Evolutionary conservation across 2,113 vertebrate species (phyloP).

Genomic region (Plestiodon gilberti): DNA sequence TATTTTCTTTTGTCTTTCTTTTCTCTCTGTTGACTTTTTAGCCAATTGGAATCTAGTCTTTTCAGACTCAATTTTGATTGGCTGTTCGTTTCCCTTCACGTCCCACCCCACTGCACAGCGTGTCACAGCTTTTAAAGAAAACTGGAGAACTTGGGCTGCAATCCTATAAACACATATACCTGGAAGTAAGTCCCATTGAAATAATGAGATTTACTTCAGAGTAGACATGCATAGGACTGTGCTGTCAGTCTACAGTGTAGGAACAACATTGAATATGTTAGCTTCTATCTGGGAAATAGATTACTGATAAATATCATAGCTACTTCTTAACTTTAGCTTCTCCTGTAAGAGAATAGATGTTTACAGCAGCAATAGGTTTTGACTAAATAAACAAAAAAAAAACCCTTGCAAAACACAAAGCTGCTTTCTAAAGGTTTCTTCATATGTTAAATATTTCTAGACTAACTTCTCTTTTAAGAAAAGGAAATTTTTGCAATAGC

Average conservation of each 20-base stretch:
- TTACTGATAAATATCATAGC: not conserved
- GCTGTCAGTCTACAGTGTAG: too few relatives aligned
- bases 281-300: not conserved
- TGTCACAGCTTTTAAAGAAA: not conserved
- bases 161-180: too few relatives aligned
- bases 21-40: too few relatives aligned
- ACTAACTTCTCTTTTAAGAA: not conserved
- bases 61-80: too few relatives aligned
- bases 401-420: not conserved
- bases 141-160: too few relatives aligned
- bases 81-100: too few relatives aligned
- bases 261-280: not conserved
- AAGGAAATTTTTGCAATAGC: not conserved
- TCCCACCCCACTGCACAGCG: too few relatives aligned
- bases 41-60: too few relatives aligned
- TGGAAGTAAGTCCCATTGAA: too few relatives aligned
- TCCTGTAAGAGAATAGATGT: not conserved
- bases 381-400: not conserved
- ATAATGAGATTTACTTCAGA: too few relatives aligned
- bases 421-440: not conserved
- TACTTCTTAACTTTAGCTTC: not conserved
- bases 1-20: too few relatives aligned
- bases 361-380: not conserved
- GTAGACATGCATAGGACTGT: too few relatives aligned
- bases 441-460: not conserved